These are phyloP conservation scores for Danio albolineatus DNA, from an alignment of 2,797 vertebrate species.

Conservation along the genomic window DNA sequence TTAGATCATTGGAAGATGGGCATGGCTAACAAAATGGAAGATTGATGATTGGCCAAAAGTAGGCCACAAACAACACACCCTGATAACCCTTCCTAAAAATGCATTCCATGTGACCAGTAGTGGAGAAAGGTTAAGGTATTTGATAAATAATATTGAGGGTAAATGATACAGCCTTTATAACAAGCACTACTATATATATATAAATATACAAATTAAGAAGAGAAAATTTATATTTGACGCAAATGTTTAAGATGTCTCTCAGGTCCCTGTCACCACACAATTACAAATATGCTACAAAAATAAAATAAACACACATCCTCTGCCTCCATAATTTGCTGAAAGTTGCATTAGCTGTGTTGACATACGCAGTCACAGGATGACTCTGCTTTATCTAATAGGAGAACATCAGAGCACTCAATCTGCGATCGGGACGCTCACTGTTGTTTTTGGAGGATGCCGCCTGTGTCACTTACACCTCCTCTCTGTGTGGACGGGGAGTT, in stretches of 20 bases:
- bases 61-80: too few species aligned
- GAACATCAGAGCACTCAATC: constrained; percentile 32
- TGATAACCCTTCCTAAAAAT: too few species aligned
- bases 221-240: constrained; percentile 37
- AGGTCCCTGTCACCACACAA: constrained; percentile 12
- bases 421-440: constrained; percentile 7
- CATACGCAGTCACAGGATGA: neutral
- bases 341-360: constrained; percentile 12
- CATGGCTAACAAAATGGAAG: too few species aligned
- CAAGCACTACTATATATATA: neutral
- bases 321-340: neutral
- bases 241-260: neutral
- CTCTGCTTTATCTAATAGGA: constrained; percentile 21
- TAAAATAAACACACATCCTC: neutral
- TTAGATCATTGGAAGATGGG: too few species aligned
- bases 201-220: neutral
- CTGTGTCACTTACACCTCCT: constrained; percentile 53
- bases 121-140: too few species aligned
- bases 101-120: too few species aligned
- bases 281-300: constrained; percentile 12
- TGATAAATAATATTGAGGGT: too few species aligned
- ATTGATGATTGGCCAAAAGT: too few species aligned
- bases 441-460: constrained; percentile 55
- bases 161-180: too few species aligned
- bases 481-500: constrained; percentile 69